A percentile compares a stretch with the other conserved stretches of the same genome.
These are phyloP conservation scores for Agrotis puta DNA, from an alignment of 2,888 invertebrate species.

Conservation along the genomic window DNA sequence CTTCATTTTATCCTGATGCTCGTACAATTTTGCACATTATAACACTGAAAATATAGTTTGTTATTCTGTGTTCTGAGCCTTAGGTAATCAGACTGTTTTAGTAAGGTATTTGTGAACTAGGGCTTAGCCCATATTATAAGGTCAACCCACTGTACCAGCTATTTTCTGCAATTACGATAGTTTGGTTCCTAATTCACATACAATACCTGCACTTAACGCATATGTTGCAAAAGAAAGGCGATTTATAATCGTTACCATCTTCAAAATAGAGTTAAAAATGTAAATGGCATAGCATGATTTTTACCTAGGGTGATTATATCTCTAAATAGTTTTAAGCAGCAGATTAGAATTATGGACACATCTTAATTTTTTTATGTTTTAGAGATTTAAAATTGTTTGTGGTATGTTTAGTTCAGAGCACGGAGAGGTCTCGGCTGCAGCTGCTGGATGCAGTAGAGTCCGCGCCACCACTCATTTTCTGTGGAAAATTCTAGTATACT, in stretches of 20 bases:
- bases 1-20: neutral
- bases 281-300: constrained; percentile 37
- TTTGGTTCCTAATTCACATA: neutral
- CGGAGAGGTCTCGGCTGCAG: neutral
- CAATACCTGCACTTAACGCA: neutral
- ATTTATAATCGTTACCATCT: constrained; percentile 6
- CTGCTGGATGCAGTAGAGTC: neutral
- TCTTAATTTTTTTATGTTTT: constrained; percentile 21
- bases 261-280: constrained; percentile 24
- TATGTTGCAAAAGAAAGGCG: neutral
- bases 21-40: neutral
- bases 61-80: constrained; percentile 15
- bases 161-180: neutral
- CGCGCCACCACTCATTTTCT: too few species aligned
- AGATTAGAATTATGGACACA: constrained; percentile 33
- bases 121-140: constrained; percentile 15
- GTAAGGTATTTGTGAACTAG: constrained; percentile 9
- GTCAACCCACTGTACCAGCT: constrained; percentile 11
- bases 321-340: constrained; percentile 50
- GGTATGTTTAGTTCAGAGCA: constrained; percentile 12
- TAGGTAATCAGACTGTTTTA: neutral
- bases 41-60: constrained; percentile 16
- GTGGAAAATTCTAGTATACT: too few species aligned
- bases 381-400: constrained; percentile 25
- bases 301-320: constrained; percentile 45